Evolutionary conservation across 2,113 vertebrate species (phyloP).

Genomic region (Triplophysa dalaica): DNA sequence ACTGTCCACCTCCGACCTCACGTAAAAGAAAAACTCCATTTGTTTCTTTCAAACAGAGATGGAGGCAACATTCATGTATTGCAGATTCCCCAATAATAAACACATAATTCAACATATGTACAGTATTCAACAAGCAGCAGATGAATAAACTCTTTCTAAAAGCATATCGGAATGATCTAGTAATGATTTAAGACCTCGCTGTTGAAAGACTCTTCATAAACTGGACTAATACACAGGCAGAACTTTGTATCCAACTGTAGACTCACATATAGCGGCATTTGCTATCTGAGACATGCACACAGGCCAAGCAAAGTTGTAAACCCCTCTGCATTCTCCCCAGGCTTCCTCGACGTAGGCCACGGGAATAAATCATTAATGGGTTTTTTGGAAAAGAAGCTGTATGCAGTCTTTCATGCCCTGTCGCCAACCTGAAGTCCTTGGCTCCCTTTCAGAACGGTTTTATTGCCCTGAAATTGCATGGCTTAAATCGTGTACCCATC

Average conservation of each 20-base stretch:
- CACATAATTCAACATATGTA: too few relatives aligned
- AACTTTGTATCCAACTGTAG: slow-evolving; percentile 3
- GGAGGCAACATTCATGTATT: too few relatives aligned
- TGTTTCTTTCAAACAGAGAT: too few relatives aligned
- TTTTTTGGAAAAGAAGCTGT: slow-evolving; percentile 63
- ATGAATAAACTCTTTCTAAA: background rate
- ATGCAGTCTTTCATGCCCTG: slow-evolving; percentile 69
- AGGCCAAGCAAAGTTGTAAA: slow-evolving; percentile 25
- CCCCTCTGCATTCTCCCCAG: slow-evolving; percentile 23
- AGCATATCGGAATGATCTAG: background rate
- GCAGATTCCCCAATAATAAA: too few relatives aligned
- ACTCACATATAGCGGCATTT: slow-evolving; percentile 13
- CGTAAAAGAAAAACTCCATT: too few relatives aligned
- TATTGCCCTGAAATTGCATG: slow-evolving; percentile 56
- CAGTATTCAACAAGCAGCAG: background rate
- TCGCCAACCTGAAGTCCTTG: slow-evolving; percentile 65
- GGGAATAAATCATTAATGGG: slow-evolving; percentile 69
- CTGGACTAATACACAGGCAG: background rate
- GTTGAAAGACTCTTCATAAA: background rate
- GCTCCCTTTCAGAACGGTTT: slow-evolving; percentile 73
- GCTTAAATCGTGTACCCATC: slow-evolving; percentile 71
- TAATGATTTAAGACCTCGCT: background rate
- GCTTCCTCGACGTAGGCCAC: slow-evolving; percentile 64
- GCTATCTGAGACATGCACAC: slow-evolving; percentile 22
- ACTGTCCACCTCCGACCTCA: too few relatives aligned